These are phyloP conservation scores for Caenorhabditis macrosperma DNA, from an alignment of 2,888 invertebrate species.

Conservation along the genomic window DNA sequence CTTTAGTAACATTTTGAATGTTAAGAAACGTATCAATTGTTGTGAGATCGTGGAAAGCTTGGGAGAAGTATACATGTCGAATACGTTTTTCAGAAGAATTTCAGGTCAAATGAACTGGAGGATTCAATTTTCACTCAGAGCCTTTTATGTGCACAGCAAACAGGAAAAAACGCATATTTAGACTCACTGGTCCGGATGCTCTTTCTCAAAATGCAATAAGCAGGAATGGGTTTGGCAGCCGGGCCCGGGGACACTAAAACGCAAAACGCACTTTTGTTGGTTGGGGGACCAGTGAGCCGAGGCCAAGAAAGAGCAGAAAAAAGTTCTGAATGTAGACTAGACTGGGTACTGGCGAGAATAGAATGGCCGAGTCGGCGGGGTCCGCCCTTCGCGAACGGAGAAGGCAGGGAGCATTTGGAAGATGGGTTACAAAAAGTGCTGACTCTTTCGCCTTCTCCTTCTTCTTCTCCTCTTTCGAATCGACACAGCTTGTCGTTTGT, in stretches of 20 bases:
- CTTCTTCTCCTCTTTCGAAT: slow-evolving; percentile 7
- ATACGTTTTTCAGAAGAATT: no score
- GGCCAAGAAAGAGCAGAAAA: slow-evolving; percentile 13
- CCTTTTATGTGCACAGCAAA: neutral
- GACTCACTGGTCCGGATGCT: slow-evolving; percentile 28
- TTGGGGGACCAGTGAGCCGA: slow-evolving; percentile 9
- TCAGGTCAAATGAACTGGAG: neutral
- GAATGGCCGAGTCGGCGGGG: slow-evolving; percentile 25
- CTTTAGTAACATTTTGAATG: no score
- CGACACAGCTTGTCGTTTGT: slow-evolving; percentile 31
- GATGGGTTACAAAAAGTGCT: slow-evolving; percentile 48
- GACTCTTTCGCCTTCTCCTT: neutral
- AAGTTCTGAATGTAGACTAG: slow-evolving; percentile 31
- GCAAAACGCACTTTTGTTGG: slow-evolving; percentile 51
- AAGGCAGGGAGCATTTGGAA: slow-evolving; percentile 14
- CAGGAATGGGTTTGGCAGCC: slow-evolving; percentile 27
- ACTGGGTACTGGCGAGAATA: slow-evolving; percentile 18
- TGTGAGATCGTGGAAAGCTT: no score
- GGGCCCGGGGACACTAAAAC: slow-evolving; percentile 38
- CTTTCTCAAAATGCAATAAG: slow-evolving; percentile 46
- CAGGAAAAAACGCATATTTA: slow-evolving; percentile 23
- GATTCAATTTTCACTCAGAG: no score
- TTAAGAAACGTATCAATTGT: no score
- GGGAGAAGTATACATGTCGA: no score
- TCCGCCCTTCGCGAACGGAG: slow-evolving; percentile 34